A percentile compares a stretch with the other conserved stretches of the same genome.
phyloP scores from a whole-genome alignment of 1,140 invertebrate species.

The Papilio aristodemus region DNA sequence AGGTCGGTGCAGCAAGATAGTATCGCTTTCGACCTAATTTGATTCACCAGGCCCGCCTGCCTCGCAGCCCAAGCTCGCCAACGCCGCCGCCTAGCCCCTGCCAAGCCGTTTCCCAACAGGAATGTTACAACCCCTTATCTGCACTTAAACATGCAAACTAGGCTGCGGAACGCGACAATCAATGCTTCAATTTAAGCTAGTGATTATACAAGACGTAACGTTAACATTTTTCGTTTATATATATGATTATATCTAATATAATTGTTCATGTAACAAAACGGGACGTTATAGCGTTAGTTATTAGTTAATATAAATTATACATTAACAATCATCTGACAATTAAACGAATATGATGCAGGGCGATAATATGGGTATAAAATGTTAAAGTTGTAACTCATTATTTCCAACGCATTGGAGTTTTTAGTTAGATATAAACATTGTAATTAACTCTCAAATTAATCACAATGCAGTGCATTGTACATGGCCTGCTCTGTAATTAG shows the following conservation, averaged over 20 bases:
- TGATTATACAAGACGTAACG: constrained; percentile 13
- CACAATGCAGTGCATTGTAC: neutral
- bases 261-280: neutral
- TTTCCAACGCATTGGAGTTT: neutral
- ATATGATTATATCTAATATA: neutral
- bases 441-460: neutral
- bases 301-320: too few species aligned
- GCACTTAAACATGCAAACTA: constrained; percentile 66
- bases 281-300: too few species aligned
- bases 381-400: too few species aligned
- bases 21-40: constrained; percentile 66
- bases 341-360: neutral
- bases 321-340: neutral
- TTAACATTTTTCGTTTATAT: neutral
- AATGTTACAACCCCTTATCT: constrained; percentile 71
- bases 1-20: constrained; percentile 56
- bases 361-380: too few species aligned
- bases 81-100: constrained; percentile 44
- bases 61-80: constrained; percentile 37
- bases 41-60: constrained; percentile 50
- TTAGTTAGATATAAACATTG: neutral
- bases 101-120: constrained; percentile 48
- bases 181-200: constrained; percentile 49
- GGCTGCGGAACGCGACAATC: constrained; percentile 55
- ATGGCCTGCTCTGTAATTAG: constrained; percentile 2